These are phyloP conservation scores for Scophthalmus maximus DNA, from an alignment of 2,113 vertebrate species.

Conservation along the genomic window DNA sequence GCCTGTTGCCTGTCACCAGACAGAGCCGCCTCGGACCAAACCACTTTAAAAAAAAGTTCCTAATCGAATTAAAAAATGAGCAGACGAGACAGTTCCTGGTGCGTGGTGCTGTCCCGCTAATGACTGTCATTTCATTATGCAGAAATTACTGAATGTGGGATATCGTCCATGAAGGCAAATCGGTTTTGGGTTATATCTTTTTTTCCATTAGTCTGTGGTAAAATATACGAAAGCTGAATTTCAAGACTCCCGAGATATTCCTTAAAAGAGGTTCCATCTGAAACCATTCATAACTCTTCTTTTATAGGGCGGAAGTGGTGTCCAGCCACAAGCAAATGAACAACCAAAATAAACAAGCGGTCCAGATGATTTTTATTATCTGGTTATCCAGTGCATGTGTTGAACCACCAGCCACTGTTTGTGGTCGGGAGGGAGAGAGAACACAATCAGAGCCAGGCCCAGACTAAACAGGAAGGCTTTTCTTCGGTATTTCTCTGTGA, in stretches of 20 bases:
- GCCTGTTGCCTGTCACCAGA: conserved; percentile 68
- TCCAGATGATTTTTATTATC: conserved; percentile 32
- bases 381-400: conserved; percentile 7
- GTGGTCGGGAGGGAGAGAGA: neutral
- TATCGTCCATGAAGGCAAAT: neutral
- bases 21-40: conserved; percentile 49
- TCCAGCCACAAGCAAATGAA: conserved; percentile 10
- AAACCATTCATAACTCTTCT: conserved; percentile 10
- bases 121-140: conserved; percentile 9
- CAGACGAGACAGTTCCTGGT: conserved; percentile 27
- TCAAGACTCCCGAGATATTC: neutral
- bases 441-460: neutral
- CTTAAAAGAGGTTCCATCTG: conserved; percentile 2
- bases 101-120: conserved; percentile 4
- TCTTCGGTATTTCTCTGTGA: neutral
- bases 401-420: conserved; percentile 8
- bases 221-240: neutral
- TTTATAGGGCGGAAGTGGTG: neutral
- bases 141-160: conserved; percentile 2
- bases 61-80: conserved; percentile 24
- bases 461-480: neutral
- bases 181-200: neutral
- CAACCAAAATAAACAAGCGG: conserved; percentile 24
- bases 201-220: neutral
- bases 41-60: conserved; percentile 41